A percentile compares a stretch with the other conserved stretches of the same genome.
These are phyloP conservation scores for Cirrhinus molitorella DNA, from an alignment of 2,797 vertebrate genomes.

Conservation along the genomic window DNA sequence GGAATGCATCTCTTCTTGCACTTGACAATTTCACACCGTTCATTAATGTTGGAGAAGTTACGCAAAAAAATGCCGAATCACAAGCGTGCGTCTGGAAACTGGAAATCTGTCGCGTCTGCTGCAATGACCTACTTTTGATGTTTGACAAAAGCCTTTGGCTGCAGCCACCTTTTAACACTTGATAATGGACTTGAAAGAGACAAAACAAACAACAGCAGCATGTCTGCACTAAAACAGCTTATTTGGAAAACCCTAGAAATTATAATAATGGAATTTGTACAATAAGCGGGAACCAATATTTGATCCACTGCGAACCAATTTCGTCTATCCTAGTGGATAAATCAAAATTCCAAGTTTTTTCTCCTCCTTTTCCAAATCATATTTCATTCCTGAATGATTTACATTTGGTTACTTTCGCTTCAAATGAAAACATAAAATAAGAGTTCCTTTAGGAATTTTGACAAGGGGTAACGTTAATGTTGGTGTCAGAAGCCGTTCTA, in stretches of 20 bases:
- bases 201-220: background rate
- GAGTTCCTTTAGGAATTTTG: background rate
- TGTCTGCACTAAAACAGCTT: background rate
- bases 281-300: no score
- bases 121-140: constrained; percentile 50
- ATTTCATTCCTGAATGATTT: background rate
- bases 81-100: background rate
- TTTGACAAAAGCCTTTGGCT: constrained; percentile 15
- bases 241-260: background rate
- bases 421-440: background rate
- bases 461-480: background rate
- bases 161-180: background rate
- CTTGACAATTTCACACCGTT: background rate
- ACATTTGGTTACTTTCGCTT: background rate
- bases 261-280: background rate
- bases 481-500: background rate
- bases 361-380: background rate
- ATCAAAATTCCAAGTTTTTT: background rate
- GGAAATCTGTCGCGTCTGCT: background rate
- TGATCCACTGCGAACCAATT: background rate
- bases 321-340: rapidly evolving
- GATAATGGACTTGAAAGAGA: no score
- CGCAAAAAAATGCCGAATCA: background rate
- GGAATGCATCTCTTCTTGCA: background rate
- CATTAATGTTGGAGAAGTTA: background rate